Percentiles rank a stretch among this genome's conserved stretches.
Conservation (phyloP, 1,140 invertebrate species). For the Octopus sinensis region DNA sequence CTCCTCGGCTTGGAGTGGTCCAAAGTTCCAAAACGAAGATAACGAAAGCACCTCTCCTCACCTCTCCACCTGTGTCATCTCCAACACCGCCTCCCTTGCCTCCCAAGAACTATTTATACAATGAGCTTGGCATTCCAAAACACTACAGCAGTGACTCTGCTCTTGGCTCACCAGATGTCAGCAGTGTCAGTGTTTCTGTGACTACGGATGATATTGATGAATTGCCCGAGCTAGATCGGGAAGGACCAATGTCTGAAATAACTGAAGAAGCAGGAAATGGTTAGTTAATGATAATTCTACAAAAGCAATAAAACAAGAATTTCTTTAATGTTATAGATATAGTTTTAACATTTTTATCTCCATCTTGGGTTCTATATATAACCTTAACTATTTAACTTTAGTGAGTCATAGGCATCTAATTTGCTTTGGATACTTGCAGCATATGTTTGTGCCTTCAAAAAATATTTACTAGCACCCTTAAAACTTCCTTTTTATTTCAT, state of each 20-base stretch:
- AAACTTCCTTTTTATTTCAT: no score
- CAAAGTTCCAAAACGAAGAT: slow-evolving; percentile 28
- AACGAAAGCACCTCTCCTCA: slow-evolving; percentile 27
- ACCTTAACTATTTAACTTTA: no score
- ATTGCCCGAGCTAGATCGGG: slow-evolving; percentile 28
- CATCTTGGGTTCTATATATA: no score
- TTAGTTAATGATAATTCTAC: neutral
- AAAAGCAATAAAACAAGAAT: no score
- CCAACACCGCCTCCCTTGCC: slow-evolving; percentile 27
- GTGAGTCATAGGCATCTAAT: no score
- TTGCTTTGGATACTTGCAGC: no score
- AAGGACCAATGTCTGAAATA: slow-evolving; percentile 23
- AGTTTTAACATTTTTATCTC: no score
- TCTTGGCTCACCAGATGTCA: slow-evolving; percentile 42
- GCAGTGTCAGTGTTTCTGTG: slow-evolving; percentile 25
- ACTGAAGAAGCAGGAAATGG: slow-evolving; percentile 15
- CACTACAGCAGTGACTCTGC: slow-evolving; percentile 45
- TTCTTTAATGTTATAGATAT: no score
- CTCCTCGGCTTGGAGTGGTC: slow-evolving; percentile 14
- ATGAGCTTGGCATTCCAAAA: slow-evolving; percentile 19
- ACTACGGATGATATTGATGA: slow-evolving; percentile 36
- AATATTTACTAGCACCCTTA: no score
- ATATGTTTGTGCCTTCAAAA: no score
- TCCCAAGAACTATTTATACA: slow-evolving; percentile 26
- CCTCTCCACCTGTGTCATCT: slow-evolving; percentile 16